These are phyloP conservation scores for Epiblema foenella DNA, from an alignment of 2,888 invertebrate genomes.

Conservation along the genomic window DNA sequence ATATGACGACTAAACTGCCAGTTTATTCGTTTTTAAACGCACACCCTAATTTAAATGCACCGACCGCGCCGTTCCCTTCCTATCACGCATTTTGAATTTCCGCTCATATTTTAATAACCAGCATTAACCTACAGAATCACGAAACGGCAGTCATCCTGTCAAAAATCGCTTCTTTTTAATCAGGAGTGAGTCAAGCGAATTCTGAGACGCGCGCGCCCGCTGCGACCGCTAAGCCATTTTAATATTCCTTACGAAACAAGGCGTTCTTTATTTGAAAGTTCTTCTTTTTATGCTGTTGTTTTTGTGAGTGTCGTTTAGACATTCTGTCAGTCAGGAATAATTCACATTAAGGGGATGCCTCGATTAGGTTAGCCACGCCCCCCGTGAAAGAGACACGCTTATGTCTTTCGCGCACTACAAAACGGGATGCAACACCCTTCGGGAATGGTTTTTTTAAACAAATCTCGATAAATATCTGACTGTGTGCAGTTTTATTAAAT, in stretches of 20 bases:
- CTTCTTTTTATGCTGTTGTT: slow-evolving; percentile 72
- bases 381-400: no score
- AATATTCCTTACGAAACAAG: slow-evolving; percentile 73
- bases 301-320: slow-evolving; percentile 71
- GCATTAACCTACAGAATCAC: slow-evolving; percentile 73
- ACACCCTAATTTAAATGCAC: slow-evolving; percentile 74
- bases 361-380: no score
- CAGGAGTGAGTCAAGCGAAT: slow-evolving; percentile 71
- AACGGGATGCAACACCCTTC: no score
- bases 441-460: no score
- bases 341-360: no score
- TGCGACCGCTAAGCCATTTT: slow-evolving; percentile 61
- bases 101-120: slow-evolving; percentile 77
- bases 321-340: slow-evolving; percentile 80
- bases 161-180: slow-evolving; percentile 78
- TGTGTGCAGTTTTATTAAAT: no score
- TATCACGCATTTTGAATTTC: slow-evolving; percentile 79
- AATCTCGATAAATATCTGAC: no score
- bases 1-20: slow-evolving; percentile 65
- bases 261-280: slow-evolving; percentile 69
- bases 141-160: slow-evolving; percentile 77
- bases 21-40: slow-evolving; percentile 74
- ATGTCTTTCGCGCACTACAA: no score
- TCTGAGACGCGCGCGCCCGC: slow-evolving; percentile 61
- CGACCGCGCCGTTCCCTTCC: slow-evolving; percentile 67